Conservation (phyloP, 2,797 vertebrate genomes). For the Cheirogaleus major region DNA sequence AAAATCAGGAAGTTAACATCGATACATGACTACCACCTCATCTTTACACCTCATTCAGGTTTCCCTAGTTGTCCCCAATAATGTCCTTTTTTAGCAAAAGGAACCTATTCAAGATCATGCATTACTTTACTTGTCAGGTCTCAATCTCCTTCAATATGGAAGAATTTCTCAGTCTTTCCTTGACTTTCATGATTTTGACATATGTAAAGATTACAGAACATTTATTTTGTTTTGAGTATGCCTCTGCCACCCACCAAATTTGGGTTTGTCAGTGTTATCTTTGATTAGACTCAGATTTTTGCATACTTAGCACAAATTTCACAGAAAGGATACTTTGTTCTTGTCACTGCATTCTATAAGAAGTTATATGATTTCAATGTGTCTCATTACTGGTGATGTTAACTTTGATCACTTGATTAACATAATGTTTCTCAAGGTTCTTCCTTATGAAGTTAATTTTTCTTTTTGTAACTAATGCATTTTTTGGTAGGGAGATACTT, state of each 20-base stretch:
- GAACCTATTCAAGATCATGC: neutral
- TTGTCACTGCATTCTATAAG: neutral
- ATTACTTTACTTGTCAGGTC: neutral
- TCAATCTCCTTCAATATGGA: neutral
- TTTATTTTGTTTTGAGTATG: neutral
- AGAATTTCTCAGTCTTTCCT: neutral
- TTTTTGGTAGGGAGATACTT: neutral
- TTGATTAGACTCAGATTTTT: neutral
- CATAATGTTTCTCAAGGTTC: neutral
- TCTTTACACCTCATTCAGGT: neutral
- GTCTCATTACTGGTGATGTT: neutral
- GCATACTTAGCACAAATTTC: neutral
- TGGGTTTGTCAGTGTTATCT: neutral
- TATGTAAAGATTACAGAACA: neutral
- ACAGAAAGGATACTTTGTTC: neutral
- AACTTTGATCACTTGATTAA: neutral
- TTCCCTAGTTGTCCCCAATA: neutral
- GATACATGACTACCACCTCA: too few species aligned
- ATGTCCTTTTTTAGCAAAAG: neutral
- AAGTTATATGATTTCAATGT: neutral
- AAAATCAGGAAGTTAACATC: neutral
- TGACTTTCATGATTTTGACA: neutral
- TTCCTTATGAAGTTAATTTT: neutral
- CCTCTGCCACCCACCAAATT: neutral
- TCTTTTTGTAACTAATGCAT: neutral